Base-by-base conservation (phyloP, 2,113 vertebrate genomes). In the Macquaria australasica region DNA sequence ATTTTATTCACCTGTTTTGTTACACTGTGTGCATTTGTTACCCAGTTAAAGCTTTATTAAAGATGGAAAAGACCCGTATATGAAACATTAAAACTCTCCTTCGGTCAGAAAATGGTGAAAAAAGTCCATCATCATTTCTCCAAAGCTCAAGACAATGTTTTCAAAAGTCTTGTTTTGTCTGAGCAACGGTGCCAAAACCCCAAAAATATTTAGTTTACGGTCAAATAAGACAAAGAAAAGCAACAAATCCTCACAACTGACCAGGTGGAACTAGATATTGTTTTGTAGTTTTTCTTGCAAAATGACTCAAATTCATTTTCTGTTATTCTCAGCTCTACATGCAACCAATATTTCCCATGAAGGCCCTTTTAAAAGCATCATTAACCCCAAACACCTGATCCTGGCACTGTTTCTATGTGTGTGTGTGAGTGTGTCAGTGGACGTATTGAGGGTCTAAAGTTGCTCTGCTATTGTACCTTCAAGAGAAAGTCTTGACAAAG, bases 401-500 rank as follows among this genome's bases (percentile, higher is more conserved):
- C 67, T 34, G 28, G 10, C 39, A 1, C 18, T 31, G 28, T 31
- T 31, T 31, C 7, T 28, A 3, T 43, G 43, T 45, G 43, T 21
- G 50, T 18, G 48, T 50, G 15, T 50, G 48, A 18, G 12, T 51
- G n/a, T 66, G 67, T 84, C 58, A 41, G 43, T 31, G 58, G 7
- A 72, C 15, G 37, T 16, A 23, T 14, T 45, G 7, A 7, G 60
- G 77, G 51, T 89, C 50, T 86, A 82, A 66, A 58, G 73, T 87
- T 84, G 59, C 85, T 48, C n/a, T 31, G 39, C 71, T 50, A 7
- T 81, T 82, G 67, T 74, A 8, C 60, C 76, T 69, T 48, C 16
- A 50, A 60, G 73, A 78, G 83, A 63, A 70, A 75, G 79, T 68
- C 62, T 6, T 48, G 79, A 86, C 85, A 88, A 79, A 85, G 81